Evolutionary conservation across 2,888 invertebrate genomes (phyloP).

Genomic region (Opisthograptis luteolata): DNA sequence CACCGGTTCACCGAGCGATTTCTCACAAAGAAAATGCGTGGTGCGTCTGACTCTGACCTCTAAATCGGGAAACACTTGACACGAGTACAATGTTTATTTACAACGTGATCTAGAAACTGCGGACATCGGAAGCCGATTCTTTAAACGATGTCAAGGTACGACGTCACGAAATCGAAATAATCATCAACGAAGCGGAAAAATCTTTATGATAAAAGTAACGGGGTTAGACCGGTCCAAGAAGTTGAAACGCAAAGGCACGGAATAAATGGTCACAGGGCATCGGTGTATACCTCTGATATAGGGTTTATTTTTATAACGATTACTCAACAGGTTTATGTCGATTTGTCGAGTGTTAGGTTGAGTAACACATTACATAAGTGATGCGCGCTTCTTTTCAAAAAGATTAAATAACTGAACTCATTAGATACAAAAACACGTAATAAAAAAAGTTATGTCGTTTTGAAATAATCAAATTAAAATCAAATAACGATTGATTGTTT

Average conservation of each 20-base stretch:
- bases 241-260: not conserved
- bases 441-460: too few species aligned
- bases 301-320: not conserved
- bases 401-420: not conserved
- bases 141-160: constrained; percentile 44
- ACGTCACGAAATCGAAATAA: constrained; percentile 45
- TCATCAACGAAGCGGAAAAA: constrained; percentile 40
- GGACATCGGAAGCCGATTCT: constrained; percentile 26
- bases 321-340: not conserved
- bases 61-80: constrained; percentile 61
- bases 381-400: not conserved
- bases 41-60: constrained; percentile 60
- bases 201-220: constrained; percentile 22
- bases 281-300: too few species aligned
- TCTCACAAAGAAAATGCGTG: constrained; percentile 77
- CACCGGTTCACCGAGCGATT: constrained; percentile 71
- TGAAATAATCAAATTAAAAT: not conserved
- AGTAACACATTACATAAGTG: too few species aligned
- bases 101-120: constrained; percentile 37
- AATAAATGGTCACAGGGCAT: too few species aligned
- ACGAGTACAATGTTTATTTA: constrained; percentile 43
- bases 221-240: too few species aligned
- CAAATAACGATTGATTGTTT: constrained; percentile 7
- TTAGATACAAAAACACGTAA: too few species aligned
- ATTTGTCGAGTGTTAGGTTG: not conserved